Evolutionary conservation across 2,797 vertebrate genomes (phyloP).

Genomic region (Phrynocephalus forsythii): DNA sequence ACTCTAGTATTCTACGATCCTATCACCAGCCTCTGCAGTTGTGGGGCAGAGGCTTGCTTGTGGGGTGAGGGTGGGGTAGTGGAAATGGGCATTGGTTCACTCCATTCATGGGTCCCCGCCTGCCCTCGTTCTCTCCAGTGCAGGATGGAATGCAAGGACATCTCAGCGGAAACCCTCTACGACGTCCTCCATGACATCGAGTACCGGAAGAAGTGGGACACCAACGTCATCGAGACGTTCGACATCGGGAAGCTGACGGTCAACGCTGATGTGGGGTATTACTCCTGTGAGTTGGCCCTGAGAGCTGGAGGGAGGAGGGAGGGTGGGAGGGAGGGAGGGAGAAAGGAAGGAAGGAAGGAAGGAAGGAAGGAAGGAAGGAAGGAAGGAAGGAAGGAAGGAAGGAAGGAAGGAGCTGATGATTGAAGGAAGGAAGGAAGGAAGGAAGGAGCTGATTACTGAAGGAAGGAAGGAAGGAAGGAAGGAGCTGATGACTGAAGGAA

Average conservation of each 20-base stretch:
- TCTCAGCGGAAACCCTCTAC: conserved; percentile 89
- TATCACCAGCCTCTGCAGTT: too few species aligned
- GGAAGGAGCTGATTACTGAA: fast-evolving
- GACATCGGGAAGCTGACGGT: conserved; percentile 94
- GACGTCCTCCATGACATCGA: conserved; percentile 95
- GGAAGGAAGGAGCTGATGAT: too few species aligned
- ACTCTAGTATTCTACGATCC: too few species aligned
- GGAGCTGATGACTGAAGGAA: too few species aligned
- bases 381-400: too few species aligned
- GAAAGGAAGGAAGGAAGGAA: too few species aligned
- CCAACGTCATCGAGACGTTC: conserved; percentile 95
- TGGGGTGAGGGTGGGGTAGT: background rate
- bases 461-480: too few species aligned
- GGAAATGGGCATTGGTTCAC: too few species aligned
- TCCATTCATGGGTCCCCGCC: background rate
- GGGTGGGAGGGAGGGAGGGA: too few species aligned
- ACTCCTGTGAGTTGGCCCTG: conserved; percentile 46
- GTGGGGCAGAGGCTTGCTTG: too few species aligned
- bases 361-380: too few species aligned
- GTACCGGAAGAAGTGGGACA: conserved; percentile 94
- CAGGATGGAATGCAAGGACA: conserved; percentile 89
- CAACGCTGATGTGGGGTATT: conserved; percentile 87
- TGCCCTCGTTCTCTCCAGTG: conserved; percentile 79
- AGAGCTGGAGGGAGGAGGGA: background rate
- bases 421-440: too few species aligned